Evolutionary conservation across 35 echinoderm and acorn worm genomes (phyloP).

Genomic region (Acanthaster planci): DNA sequence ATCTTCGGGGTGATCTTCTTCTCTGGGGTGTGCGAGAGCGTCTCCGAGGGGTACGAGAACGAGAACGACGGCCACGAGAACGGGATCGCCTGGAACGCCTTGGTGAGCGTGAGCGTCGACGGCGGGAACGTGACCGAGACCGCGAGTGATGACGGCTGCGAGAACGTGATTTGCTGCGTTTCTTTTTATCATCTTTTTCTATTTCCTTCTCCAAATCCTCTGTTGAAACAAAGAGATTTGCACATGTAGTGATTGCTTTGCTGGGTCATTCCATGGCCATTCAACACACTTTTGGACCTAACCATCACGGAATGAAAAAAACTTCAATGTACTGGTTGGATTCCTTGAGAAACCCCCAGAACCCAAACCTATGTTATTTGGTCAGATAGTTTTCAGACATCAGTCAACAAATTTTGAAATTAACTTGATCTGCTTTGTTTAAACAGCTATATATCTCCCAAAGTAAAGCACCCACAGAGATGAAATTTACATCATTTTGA

Average conservation of each 20-base stretch:
- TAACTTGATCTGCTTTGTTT: too few relatives aligned
- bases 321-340: too few relatives aligned
- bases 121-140: conserved; percentile 58
- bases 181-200: conserved; percentile 64
- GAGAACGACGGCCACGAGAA: conserved; percentile 50
- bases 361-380: too few relatives aligned
- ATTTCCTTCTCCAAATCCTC: conserved; percentile 18
- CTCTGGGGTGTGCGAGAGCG: conserved; percentile 57
- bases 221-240: conserved; percentile 19
- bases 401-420: too few relatives aligned
- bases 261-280: too few relatives aligned
- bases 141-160: conserved; percentile 54
- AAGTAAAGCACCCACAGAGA: too few relatives aligned
- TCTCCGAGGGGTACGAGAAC: conserved; percentile 55
- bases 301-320: too few relatives aligned
- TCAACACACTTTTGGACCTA: too few relatives aligned
- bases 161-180: conserved; percentile 64
- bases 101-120: conserved; percentile 58
- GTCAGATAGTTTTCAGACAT: too few relatives aligned
- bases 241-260: not conserved
- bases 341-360: too few relatives aligned
- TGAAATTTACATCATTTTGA: too few relatives aligned
- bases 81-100: conserved; percentile 51
- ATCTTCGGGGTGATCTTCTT: conserved; percentile 57
- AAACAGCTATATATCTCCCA: too few relatives aligned